Evolutionary conservation across 2,888 invertebrate species (phyloP), one percentile per base, ranked within the genome.

Genomic region (Cryptosula pallasiana): DNA sequence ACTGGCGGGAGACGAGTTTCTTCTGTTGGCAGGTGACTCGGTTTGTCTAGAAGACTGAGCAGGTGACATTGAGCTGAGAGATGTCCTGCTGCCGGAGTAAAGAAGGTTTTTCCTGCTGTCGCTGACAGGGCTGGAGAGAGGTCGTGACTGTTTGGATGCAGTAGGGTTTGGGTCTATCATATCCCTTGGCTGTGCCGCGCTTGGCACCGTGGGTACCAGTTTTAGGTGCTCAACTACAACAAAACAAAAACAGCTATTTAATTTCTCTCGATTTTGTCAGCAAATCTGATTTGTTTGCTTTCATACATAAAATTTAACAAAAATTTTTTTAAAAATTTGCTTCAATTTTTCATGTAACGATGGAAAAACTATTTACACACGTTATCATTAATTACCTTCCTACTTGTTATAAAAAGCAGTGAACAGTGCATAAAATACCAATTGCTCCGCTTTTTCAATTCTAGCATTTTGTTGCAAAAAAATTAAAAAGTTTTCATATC

Each of bases 191-290:
- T 27, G 29, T 3, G 2, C 32, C 25, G 32, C 9, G 5, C 25
- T 9, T 29, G 63, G 32, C 27, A 34, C 25, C 9, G 32, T 63
- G 9, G 63, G 34, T 27, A 63, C 27, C 5, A 34, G n/a, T 34
- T 63, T 63, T 32, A 63, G 32, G 9, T 63, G 63, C 32, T 63
- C 63, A 32, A 63, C 63, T 63, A 32, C 45, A 45, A 45, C 45
- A 45, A 45, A 45, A 45, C 45, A 45, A 45, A 45, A 5, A 45
- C 45, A 45, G n/a, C n/a, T n/a, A n/a, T n/a, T n/a, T n/a, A n/a
- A n/a, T n/a, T n/a, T n/a, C n/a, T n/a, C n/a, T n/a, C n/a, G n/a
- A n/a, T n/a, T n/a, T n/a, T n/a, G n/a, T n/a, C n/a, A n/a, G n/a
- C n/a, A n/a, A n/a, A n/a, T n/a, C n/a, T n/a, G n/a, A n/a, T n/a